Evolutionary conservation across 2,888 invertebrate species (phyloP).

Genomic region (Aquatica leii): DNA sequence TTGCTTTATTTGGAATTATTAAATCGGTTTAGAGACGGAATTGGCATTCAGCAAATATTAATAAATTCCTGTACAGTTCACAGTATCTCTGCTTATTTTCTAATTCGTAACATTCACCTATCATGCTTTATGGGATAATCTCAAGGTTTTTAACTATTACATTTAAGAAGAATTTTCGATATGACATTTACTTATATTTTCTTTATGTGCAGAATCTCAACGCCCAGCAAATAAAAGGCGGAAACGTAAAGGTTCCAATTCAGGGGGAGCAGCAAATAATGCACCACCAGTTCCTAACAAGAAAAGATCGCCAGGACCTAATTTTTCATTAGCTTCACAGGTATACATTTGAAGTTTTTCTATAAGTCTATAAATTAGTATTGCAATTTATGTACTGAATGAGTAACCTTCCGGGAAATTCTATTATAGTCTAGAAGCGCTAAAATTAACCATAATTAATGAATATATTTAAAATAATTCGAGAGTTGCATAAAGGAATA

Average conservation of each 20-base stretch:
- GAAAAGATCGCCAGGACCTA: constrained; percentile 95
- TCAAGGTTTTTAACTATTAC: constrained; percentile 2
- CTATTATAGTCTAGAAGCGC: too few species aligned
- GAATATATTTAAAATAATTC: not conserved
- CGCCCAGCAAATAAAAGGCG: constrained; percentile 94
- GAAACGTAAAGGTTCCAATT: constrained; percentile 93
- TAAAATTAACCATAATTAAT: too few species aligned
- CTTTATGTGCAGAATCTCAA: constrained; percentile 76
- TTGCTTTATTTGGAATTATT: constrained; percentile 22
- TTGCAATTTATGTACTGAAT: too few species aligned
- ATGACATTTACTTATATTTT: not conserved
- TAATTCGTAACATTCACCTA: constrained; percentile 3
- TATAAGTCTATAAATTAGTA: too few species aligned
- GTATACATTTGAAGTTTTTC: constrained; percentile 62
- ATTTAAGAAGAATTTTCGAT: not conserved
- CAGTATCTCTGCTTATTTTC: constrained; percentile 7
- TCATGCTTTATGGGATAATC: constrained; percentile 4
- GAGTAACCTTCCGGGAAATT: too few species aligned
- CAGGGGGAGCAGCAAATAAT: constrained; percentile 82
- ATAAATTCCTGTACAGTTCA: constrained; percentile 39
- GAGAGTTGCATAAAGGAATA: not conserved
- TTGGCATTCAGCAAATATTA: constrained; percentile 40
- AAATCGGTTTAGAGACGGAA: constrained; percentile 5
- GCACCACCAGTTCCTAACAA: constrained; percentile 90
- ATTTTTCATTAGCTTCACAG: constrained; percentile 94